Evolutionary conservation across 2,797 vertebrate genomes (phyloP).

Genomic region (Pipistrellus pygmaeus): DNA sequence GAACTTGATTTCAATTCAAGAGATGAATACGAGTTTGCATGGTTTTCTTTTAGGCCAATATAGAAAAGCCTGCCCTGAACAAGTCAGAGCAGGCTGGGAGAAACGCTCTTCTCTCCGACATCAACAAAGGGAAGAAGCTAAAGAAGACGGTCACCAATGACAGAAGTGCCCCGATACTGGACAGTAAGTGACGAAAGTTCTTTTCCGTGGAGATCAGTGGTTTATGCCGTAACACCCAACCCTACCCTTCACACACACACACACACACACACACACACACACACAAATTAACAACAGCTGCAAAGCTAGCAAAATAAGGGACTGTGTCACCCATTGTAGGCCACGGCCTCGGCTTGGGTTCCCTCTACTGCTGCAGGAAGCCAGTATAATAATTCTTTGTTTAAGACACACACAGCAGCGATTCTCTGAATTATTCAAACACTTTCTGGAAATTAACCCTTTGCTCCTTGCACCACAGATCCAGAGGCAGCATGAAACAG

Average conservation of each 20-base stretch:
- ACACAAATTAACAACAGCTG: slow-evolving; percentile 76
- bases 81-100: slow-evolving; percentile 91
- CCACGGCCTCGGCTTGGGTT: slow-evolving; percentile 51
- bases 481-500: slow-evolving; percentile 25
- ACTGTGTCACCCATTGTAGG: slow-evolving; percentile 72
- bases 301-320: slow-evolving; percentile 72
- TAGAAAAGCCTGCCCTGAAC: slow-evolving; percentile 92
- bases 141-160: slow-evolving; percentile 98
- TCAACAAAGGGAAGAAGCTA: slow-evolving; percentile 93
- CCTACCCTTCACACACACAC: background rate
- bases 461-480: slow-evolving; percentile 50
- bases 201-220: slow-evolving; percentile 33
- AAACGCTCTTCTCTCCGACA: slow-evolving; percentile 94
- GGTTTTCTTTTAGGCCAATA: slow-evolving; percentile 93
- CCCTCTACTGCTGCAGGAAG: slow-evolving; percentile 70
- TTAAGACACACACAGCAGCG: slow-evolving; percentile 74
- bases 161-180: slow-evolving; percentile 93
- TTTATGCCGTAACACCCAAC: slow-evolving; percentile 53
- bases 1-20: slow-evolving; percentile 18
- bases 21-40: slow-evolving; percentile 34
- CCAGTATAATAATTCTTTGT: slow-evolving; percentile 84
- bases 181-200: slow-evolving; percentile 90
- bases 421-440: slow-evolving; percentile 78
- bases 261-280: background rate
- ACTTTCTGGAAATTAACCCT: slow-evolving; percentile 76